Evolutionary conservation across 1,140 invertebrate genomes (phyloP), one percentile per base, ranked within the genome.

Genomic region (Drosophila watanabei): DNA sequence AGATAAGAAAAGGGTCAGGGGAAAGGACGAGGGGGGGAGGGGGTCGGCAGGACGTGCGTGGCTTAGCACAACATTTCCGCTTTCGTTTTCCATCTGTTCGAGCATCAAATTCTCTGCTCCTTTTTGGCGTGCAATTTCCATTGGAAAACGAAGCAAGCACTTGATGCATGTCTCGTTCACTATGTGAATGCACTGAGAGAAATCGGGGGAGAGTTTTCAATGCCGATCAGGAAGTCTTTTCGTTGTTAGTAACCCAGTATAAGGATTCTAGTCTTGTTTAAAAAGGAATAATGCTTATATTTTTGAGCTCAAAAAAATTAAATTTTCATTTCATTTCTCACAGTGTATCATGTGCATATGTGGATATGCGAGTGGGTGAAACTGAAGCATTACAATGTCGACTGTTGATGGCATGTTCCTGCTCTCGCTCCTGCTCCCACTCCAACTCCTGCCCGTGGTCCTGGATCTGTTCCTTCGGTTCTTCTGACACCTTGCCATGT

Each of bases 321-420:
- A 20, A 54, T 14, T n/a, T n/a, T n/a, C n/a, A n/a, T n/a, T n/a
- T n/a, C n/a, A n/a, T n/a, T 46, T 72, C 14, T 41, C 30, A 10
- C 43, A 39, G 51, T 71, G 4, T 11, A 13, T 10, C 37, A 2
- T 35, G 35, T 49, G 16, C 41, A 56, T 32, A 51, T 32, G 71
- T 52, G 48, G 32, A 35, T 35, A 51, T 45, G 57, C 63, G 60
- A 45, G 64, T 71, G 65, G 60, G 69, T 64, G 72, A 84, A 65
- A 84, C 71, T 88, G 80, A 88, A 88, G 80, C 69, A 72, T 88
- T 81, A 81, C 78, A 79, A 65, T 84, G 80, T 81, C 85, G 70
- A 78, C 77, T 71, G 76, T 60, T 80, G 76, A 80, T 73, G 79
- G 46, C 78, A 75, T 80, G 51, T 60, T 39, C 20, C 41, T 62